phyloP scores from a whole-genome alignment of 2,888 invertebrate genomes.

The Lasioglossum villosulum region DNA sequence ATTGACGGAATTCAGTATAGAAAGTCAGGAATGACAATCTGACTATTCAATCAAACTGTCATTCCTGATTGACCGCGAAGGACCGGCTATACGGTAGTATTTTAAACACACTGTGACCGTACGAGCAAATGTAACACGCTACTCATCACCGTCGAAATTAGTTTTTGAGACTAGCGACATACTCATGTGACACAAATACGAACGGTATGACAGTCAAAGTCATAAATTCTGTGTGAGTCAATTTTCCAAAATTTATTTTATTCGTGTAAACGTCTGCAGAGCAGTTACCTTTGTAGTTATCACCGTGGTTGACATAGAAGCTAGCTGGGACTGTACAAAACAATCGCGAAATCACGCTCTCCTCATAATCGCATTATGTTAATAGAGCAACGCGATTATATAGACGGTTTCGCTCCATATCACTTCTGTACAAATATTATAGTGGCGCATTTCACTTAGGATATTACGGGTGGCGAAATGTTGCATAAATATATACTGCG shows the following conservation, averaged over 20 bases:
- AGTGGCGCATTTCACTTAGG: constrained; percentile 1
- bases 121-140: too few relatives aligned
- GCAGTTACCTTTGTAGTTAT: background rate
- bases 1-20: too few relatives aligned
- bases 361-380: background rate
- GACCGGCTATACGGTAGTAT: background rate
- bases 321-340: background rate
- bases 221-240: background rate
- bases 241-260: background rate
- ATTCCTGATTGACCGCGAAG: too few relatives aligned
- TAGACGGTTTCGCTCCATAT: background rate
- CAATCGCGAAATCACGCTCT: background rate
- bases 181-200: background rate
- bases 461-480: background rate
- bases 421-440: constrained; percentile 5
- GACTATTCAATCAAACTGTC: too few relatives aligned
- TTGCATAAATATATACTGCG: background rate
- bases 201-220: background rate
- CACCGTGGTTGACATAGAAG: background rate
- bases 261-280: background rate
- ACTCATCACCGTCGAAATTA: background rate
- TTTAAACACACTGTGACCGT: too few relatives aligned
- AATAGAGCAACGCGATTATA: background rate
- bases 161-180: background rate
- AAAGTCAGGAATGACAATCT: too few relatives aligned